Percentiles rank a stretch among this genome's conserved stretches.
These are phyloP conservation scores for Leucopsar rothschildi DNA, from an alignment of 2,113 vertebrate species.

Conservation along the genomic window DNA sequence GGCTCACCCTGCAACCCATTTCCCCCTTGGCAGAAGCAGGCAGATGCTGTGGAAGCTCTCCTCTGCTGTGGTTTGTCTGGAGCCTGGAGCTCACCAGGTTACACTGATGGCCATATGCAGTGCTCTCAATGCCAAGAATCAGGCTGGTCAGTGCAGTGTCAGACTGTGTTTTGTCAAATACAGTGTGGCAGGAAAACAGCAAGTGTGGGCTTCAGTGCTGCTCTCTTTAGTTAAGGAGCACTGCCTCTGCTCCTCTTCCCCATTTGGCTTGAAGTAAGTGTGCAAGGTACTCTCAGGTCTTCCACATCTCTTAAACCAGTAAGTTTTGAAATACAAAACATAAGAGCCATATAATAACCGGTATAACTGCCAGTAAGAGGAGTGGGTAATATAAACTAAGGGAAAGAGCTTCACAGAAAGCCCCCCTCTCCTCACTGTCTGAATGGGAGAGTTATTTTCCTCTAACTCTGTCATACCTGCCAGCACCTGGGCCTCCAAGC, in stretches of 20 bases:
- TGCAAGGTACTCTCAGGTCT: not conserved
- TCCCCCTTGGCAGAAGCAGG: not conserved
- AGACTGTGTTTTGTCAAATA: fast-evolving
- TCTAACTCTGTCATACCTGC: not conserved
- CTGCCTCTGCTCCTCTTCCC: not conserved
- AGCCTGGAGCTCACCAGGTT: not conserved
- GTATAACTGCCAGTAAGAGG: not conserved
- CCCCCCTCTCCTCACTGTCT: not conserved
- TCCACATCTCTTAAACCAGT: not conserved
- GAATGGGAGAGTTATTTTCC: not conserved
- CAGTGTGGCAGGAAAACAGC: not conserved
- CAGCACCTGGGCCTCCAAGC: not conserved
- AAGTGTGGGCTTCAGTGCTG: not conserved
- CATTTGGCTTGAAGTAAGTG: not conserved
- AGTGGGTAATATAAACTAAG: not conserved
- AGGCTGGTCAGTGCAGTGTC: not conserved
- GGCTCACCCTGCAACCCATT: not conserved
- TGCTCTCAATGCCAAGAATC: not conserved
- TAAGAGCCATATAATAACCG: not conserved
- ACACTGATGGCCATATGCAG: not conserved
- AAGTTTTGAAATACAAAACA: not conserved
- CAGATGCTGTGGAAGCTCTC: not conserved
- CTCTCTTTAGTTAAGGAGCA: not conserved
- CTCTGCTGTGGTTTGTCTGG: not conserved
- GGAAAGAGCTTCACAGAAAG: not conserved